Evolutionary conservation across 1,140 invertebrate genomes (phyloP).

Genomic region (Andrena cerasifolii): DNA sequence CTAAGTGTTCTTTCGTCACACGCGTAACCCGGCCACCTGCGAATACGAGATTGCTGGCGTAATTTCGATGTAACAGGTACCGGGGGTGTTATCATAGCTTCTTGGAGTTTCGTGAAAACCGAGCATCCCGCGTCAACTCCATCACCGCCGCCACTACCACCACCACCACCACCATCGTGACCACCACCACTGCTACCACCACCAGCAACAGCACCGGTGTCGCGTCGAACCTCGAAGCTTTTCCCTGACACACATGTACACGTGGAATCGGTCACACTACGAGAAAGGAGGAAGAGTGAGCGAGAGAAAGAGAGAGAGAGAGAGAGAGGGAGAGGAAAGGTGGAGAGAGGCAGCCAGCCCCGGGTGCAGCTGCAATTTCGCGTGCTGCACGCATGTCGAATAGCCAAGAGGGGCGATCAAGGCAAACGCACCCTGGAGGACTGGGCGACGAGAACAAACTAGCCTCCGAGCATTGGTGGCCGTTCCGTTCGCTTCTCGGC

Average conservation of each 20-base stretch:
- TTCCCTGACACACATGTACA: constrained; percentile 51
- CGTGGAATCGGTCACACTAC: constrained; percentile 41
- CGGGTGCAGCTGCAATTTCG: constrained; percentile 65
- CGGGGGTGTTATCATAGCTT: background rate
- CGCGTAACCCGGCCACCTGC: constrained; percentile 8
- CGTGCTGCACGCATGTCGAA: constrained; percentile 67
- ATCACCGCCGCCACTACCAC: constrained; percentile 39
- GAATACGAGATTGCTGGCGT: background rate
- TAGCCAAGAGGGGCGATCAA: constrained; percentile 71
- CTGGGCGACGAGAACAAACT: constrained; percentile 78
- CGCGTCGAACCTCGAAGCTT: constrained; percentile 47
- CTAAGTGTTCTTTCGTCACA: background rate
- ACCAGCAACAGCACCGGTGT: constrained; percentile 40
- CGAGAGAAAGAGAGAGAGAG: constrained; percentile 7
- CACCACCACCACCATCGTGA: constrained; percentile 44
- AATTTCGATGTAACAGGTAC: constrained; percentile 28
- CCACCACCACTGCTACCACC: constrained; percentile 41
- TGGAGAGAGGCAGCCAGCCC: background rate
- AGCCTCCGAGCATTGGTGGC: constrained; percentile 73
- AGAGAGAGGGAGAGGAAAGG: background rate
- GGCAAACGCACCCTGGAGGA: constrained; percentile 79
- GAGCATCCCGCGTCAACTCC: constrained; percentile 33
- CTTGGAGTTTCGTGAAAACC: constrained; percentile 29
- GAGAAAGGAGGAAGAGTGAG: constrained; percentile 8
- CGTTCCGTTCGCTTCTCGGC: constrained; percentile 66